Base-by-base conservation (phyloP, 2,113 vertebrate genomes). In the Osmerus eperlanus region DNA sequence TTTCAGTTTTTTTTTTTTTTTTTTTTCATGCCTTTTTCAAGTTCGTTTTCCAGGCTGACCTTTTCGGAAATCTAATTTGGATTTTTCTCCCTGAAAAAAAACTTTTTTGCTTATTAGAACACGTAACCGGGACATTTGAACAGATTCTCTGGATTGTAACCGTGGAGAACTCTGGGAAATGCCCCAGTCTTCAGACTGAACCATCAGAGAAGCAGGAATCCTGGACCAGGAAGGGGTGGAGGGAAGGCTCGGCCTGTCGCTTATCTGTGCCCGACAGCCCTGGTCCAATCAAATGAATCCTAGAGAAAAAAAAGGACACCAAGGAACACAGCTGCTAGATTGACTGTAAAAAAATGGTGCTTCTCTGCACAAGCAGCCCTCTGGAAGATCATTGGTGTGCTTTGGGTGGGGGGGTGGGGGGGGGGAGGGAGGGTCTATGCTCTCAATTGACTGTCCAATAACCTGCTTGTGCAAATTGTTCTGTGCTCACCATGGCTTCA, bases 41-140 rank as follows among this genome's bases (percentile, higher is more conserved):
- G 81, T 86, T 88, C 71, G 65, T 81, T 87, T 84, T 90, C 86
- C 79, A 84, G 79, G 81, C 84, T 91, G 88, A 91, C 90, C 88
- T 91, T 91, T 92, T 86, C 60, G 86, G 81, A 88, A 91, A 91
- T 91, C 85, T 89, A 89, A 91, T 91, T 92, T 89, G 82, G 87
- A 81, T 78, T 83, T 84, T 54, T 67, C 21, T 75, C 74, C 80
- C 69, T 79, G 86, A 83, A 86, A 85, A 85, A 77, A 28, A 67
- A 77, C 72, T 78, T 82, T 87, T 78, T 70, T 70, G 8, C 52
- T 55, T 87, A 81, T 81, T 81, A 80, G 85, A 86, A 89, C 64
- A 69, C 81, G 79, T 78, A 81, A 78, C 73, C 16, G 75, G 73
- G 81, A 87, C 71, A 9, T 79, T 85, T 82, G 59, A 51, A 66